Percentiles rank a stretch among this genome's conserved stretches.
Evolutionary conservation across 2,888 invertebrate species (phyloP).

Genomic region (Anaspis maculata): DNA sequence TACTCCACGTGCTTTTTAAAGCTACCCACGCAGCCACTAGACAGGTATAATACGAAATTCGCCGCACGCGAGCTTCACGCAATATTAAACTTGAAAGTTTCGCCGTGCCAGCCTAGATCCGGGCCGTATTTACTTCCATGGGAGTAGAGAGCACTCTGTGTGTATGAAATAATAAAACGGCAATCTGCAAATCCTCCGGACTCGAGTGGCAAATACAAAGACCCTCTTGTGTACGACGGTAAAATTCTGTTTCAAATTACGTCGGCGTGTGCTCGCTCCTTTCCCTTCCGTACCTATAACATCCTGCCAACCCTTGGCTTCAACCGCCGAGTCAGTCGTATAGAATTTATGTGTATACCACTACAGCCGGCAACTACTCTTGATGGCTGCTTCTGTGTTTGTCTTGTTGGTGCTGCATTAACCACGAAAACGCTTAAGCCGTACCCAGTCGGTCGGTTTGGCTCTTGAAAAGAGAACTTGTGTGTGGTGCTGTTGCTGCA

Average conservation of each 20-base stretch:
- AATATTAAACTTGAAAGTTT: slow-evolving; percentile 5
- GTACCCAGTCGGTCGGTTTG: no score
- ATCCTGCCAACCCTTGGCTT: no score
- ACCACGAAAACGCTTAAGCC: slow-evolving; percentile 3
- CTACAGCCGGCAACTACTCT: not conserved
- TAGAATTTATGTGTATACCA: not conserved
- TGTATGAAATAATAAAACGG: slow-evolving; percentile 28
- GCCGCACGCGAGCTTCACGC: no score
- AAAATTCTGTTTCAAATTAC: slow-evolving; percentile 22
- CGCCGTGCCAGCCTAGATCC: slow-evolving; percentile 6
- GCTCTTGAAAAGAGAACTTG: no score
- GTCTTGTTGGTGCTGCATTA: slow-evolving; percentile 1
- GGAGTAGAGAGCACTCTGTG: slow-evolving; percentile 10
- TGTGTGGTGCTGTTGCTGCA: no score
- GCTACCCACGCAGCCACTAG: no score
- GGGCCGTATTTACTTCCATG: slow-evolving; percentile 9
- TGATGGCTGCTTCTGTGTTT: slow-evolving; percentile 3
- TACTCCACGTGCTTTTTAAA: no score
- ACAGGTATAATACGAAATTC: no score
- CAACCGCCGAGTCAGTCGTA: not conserved
- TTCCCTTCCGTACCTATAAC: no score
- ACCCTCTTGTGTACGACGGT: slow-evolving; percentile 17
- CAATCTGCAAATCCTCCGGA: slow-evolving; percentile 28
- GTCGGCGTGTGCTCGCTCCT: slow-evolving; percentile 3
- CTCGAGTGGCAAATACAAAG: slow-evolving; percentile 25